Conservation (phyloP, 1,140 invertebrate genomes). For the Ostrea denselamellosa region DNA sequence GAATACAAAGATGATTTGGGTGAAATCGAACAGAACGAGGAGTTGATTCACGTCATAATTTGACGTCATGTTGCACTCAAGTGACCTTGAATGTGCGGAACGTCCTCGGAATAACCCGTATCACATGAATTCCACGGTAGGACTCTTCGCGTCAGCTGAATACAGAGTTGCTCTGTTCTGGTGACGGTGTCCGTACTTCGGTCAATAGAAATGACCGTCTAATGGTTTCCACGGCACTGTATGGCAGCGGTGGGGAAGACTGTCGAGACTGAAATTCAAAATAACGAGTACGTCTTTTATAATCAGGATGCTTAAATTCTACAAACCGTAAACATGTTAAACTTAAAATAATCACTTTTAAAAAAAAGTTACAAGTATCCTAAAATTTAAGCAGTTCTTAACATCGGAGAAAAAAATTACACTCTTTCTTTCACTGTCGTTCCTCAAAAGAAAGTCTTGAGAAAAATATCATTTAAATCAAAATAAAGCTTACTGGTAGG, state of each 20-base stretch:
- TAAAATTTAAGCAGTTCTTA: too few relatives aligned
- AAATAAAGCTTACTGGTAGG: neutral
- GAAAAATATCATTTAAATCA: neutral
- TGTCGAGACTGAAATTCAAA: neutral
- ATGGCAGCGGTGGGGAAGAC: neutral
- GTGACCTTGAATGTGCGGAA: too few relatives aligned
- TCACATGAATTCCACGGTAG: neutral
- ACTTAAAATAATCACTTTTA: neutral
- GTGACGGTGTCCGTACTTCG: neutral
- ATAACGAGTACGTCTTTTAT: neutral
- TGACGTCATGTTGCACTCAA: too few relatives aligned
- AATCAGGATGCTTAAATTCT: neutral
- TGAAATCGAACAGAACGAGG: too few relatives aligned
- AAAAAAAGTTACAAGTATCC: too few relatives aligned
- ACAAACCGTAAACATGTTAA: neutral
- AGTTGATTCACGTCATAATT: too few relatives aligned
- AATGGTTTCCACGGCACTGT: neutral
- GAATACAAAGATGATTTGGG: too few relatives aligned
- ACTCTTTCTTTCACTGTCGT: too few relatives aligned
- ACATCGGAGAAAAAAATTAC: too few relatives aligned
- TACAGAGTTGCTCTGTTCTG: constrained; percentile 7
- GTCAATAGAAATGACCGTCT: neutral
- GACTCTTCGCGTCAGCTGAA: neutral
- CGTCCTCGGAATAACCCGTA: neutral
- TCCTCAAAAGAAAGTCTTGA: too few relatives aligned